Conservation (phyloP, 1,140 invertebrate genomes). For the Aphelinus certus region DNA sequence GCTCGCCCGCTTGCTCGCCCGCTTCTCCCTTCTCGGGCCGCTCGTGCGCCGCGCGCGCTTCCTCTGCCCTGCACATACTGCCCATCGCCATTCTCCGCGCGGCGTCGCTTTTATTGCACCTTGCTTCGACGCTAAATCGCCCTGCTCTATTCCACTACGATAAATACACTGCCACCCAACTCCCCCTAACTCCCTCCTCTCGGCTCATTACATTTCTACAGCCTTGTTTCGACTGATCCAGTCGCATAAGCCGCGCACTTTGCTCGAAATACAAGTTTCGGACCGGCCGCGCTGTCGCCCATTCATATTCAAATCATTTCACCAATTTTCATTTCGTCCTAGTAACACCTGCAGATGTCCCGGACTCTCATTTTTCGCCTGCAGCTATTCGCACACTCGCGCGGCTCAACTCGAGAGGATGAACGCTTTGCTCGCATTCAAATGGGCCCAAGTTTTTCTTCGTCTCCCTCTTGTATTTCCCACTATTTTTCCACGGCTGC, state of each 20-base stretch:
- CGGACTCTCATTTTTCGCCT: too few species aligned
- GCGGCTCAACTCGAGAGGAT: too few species aligned
- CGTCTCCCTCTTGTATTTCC: too few species aligned
- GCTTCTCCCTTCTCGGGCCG: not conserved
- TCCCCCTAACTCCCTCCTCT: not conserved
- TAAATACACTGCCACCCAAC: not conserved
- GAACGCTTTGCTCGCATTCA: too few species aligned
- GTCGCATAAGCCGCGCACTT: not conserved
- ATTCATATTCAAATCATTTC: too few species aligned
- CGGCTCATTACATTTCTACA: not conserved
- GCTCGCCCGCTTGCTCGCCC: conserved; percentile 10
- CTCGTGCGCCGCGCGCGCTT: not conserved
- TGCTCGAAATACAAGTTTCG: too few species aligned
- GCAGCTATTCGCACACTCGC: too few species aligned
- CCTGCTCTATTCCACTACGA: conserved; percentile 15
- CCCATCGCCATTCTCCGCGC: not conserved
- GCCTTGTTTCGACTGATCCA: not conserved
- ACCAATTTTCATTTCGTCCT: too few species aligned
- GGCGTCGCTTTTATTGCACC: not conserved
- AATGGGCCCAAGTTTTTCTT: too few species aligned
- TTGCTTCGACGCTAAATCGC: not conserved
- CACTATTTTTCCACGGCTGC: too few species aligned
- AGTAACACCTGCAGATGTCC: too few species aligned
- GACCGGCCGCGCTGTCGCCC: too few species aligned
- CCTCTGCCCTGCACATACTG: not conserved